Conservation (phyloP, 2,113 vertebrate genomes). For the Desmodus rotundus region DNA sequence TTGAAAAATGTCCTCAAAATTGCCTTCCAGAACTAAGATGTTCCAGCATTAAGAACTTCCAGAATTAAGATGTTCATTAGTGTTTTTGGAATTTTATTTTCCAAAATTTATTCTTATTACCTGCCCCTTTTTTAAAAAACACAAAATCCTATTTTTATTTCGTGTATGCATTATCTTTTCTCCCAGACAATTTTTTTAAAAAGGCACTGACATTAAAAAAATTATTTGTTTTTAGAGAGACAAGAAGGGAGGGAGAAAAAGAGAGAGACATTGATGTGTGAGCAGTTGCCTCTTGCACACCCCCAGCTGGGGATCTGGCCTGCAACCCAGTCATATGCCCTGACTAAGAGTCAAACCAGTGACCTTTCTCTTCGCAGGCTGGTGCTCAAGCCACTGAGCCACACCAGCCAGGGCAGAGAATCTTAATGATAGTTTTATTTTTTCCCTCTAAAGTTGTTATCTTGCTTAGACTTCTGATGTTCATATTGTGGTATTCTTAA, state of each 20-base stretch:
- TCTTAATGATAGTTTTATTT: background rate
- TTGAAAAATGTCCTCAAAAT: background rate
- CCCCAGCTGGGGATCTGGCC: too few species aligned
- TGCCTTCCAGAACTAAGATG: background rate
- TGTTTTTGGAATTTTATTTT: background rate
- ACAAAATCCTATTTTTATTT: background rate
- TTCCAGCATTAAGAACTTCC: too few species aligned
- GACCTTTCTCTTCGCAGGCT: too few species aligned
- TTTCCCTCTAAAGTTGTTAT: background rate
- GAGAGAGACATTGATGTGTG: too few species aligned
- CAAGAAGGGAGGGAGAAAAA: too few species aligned
- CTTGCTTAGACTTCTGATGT: background rate
- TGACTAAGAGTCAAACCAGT: too few species aligned
- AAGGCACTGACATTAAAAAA: too few species aligned
- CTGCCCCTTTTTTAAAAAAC: background rate
- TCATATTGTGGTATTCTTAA: accelerated
- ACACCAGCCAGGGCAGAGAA: background rate
- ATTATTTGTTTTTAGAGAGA: too few species aligned
- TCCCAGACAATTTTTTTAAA: background rate
- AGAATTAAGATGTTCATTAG: background rate
- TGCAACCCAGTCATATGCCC: too few species aligned
- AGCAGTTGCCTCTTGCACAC: too few species aligned
- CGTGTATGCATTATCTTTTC: background rate
- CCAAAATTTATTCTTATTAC: background rate
- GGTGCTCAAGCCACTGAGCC: too few species aligned